A percentile compares a stretch with the other conserved stretches of the same genome.
phyloP scores from a whole-genome alignment of 2,113 vertebrate genomes.

The Oxygymnocypris stewartii region DNA sequence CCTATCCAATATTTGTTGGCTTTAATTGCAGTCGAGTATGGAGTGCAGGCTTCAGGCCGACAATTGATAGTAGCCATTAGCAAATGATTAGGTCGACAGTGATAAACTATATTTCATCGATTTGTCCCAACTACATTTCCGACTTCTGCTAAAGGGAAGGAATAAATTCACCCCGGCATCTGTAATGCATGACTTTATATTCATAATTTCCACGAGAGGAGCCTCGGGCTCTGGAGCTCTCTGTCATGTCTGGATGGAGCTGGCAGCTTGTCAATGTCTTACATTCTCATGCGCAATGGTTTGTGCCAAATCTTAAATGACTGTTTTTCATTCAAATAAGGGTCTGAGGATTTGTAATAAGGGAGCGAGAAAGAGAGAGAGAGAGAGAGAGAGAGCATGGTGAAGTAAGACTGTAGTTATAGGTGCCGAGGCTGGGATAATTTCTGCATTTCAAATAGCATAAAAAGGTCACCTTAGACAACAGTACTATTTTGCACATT shows the following conservation, averaged over 20 bases:
- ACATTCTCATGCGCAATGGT: slow-evolving; percentile 62
- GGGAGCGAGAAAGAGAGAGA: slow-evolving; percentile 40
- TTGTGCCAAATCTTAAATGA: slow-evolving; percentile 70
- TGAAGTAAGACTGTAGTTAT: slow-evolving; percentile 39
- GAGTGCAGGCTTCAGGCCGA: slow-evolving; percentile 66
- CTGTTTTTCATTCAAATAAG: slow-evolving; percentile 74
- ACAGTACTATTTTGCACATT: slow-evolving; percentile 67
- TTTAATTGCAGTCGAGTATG: slow-evolving; percentile 74
- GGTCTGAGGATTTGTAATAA: slow-evolving; percentile 71
- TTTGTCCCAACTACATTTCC: slow-evolving; percentile 76
- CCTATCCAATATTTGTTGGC: slow-evolving; percentile 70
- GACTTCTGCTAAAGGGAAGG: slow-evolving; percentile 73
- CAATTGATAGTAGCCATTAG: slow-evolving; percentile 83
- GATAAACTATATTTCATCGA: slow-evolving; percentile 79
- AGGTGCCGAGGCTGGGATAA: slow-evolving; percentile 55
- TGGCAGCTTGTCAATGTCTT: slow-evolving; percentile 69
- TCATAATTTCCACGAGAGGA: slow-evolving; percentile 73
- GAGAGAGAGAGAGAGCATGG: slow-evolving; percentile 46
- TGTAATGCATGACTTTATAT: slow-evolving; percentile 78
- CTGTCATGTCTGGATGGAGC: slow-evolving; percentile 62
- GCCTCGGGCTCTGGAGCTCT: slow-evolving; percentile 63
- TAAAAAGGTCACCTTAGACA: slow-evolving; percentile 64
- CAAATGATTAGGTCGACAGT: slow-evolving; percentile 79
- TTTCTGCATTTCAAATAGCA: slow-evolving; percentile 68
- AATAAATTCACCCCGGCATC: slow-evolving; percentile 77